These are phyloP conservation scores for Stegostoma tigrinum DNA, from an alignment of 2,113 vertebrate genomes.

Conservation along the genomic window DNA sequence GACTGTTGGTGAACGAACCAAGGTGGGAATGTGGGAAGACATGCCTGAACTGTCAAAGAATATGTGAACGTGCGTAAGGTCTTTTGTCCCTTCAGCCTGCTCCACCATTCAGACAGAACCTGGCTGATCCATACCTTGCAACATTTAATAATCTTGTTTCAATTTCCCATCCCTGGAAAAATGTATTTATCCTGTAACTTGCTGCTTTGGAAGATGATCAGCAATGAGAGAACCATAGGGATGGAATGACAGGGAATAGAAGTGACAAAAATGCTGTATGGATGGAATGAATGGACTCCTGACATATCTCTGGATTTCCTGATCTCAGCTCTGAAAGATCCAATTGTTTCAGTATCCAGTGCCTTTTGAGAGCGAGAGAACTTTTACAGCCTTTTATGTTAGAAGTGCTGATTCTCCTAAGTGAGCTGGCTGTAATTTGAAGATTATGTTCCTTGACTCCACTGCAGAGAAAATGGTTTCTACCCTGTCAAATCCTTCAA, in stretches of 20 bases:
- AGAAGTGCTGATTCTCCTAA: background rate
- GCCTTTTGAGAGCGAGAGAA: background rate
- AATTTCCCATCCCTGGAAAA: background rate
- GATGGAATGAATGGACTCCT: background rate
- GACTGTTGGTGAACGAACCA: too few relatives aligned
- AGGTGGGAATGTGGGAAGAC: too few relatives aligned
- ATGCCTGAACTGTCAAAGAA: background rate
- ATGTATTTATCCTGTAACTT: background rate
- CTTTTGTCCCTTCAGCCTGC: background rate
- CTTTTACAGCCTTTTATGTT: background rate
- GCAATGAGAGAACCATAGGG: too few relatives aligned
- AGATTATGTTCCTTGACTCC: too few relatives aligned
- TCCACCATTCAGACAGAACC: background rate
- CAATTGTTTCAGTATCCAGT: background rate
- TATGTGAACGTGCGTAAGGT: background rate
- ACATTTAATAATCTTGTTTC: background rate
- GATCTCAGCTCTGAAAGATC: background rate
- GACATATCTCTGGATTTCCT: background rate
- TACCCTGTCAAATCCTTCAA: background rate
- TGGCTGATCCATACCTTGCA: background rate
- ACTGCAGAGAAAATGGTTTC: background rate
- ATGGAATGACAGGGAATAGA: too few relatives aligned
- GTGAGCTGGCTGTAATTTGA: background rate
- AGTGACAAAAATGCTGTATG: too few relatives aligned
- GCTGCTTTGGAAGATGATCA: too few relatives aligned